Evolutionary conservation across 2,797 vertebrate genomes (phyloP), one percentile per base, ranked within the genome.

Genomic region (Onychomys leucogaster): DNA sequence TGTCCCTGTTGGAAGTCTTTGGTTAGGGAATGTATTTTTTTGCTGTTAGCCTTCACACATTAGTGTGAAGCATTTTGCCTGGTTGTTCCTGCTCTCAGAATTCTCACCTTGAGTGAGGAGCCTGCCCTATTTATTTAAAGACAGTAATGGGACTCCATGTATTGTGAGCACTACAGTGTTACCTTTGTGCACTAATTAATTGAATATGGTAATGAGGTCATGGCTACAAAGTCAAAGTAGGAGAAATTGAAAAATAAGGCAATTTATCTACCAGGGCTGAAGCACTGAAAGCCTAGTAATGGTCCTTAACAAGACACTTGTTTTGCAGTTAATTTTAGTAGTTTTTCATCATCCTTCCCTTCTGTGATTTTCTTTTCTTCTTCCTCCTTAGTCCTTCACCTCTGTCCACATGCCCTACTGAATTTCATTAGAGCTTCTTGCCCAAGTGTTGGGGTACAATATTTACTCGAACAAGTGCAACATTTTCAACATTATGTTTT

Each of bases 141-240:
- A 98, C 98, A 96, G 75, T 97, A 98, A 96, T 86, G 73, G 91
- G 95, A 96, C 95, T 96, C 55, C 95, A 67, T 95, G 95, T 98
- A 82, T 73, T 96, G 87, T 97, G 89, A 96, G 49, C 83, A 87
- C 71, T 95, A 96, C 80, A 97, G 96, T 98, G 98, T 97, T 98
- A 98, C 96, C 91, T 98, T 97, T 97, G 69, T 96, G 96, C 32
- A 9, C 34, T 98, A 98, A 98, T 98, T 98, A 98, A 98, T 98
- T 98, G 98, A 98, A 97, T 98, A 98, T 98, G 97, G 96, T 98
- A 98, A 98, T 98, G 92, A 98, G 97, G 97, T 29, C 98, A 98
- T 97, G 95, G 88, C 96, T 97, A 96, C 98, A 98, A 98, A 98
- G 97, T 98, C 98, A 98, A 98, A 98, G 91, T 73, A 95, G 59